These are phyloP conservation scores for Diaperis boleti DNA, from an alignment of 2,888 invertebrate genomes.

Conservation along the genomic window DNA sequence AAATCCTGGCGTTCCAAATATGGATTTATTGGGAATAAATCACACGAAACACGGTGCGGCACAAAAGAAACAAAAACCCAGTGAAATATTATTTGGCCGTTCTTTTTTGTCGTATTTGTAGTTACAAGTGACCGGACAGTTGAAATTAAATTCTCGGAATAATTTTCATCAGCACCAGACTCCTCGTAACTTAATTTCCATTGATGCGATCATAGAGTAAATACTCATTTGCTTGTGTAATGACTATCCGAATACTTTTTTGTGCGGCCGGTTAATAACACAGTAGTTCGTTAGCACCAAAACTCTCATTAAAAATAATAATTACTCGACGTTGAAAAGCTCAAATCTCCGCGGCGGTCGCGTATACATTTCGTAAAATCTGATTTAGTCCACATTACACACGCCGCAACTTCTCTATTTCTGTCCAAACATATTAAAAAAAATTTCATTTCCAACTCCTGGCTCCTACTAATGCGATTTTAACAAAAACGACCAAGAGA, in stretches of 20 bases:
- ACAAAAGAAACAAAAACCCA: no score
- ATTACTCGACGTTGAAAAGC: constrained; percentile 19
- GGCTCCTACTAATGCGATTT: constrained; percentile 9
- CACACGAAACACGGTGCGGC: background rate
- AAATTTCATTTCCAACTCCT: constrained; percentile 4
- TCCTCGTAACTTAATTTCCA: no score
- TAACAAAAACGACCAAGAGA: constrained; percentile 4
- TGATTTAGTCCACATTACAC: constrained; percentile 1
- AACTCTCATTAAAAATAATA: constrained; percentile 18
- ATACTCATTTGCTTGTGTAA: no score
- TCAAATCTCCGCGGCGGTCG: no score
- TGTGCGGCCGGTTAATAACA: background rate
- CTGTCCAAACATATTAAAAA: background rate
- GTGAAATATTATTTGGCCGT: no score
- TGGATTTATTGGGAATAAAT: background rate
- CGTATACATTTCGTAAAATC: constrained; percentile 5
- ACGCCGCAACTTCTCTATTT: background rate
- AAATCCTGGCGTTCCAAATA: background rate
- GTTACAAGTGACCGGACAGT: no score
- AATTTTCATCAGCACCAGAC: no score
- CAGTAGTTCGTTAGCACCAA: constrained; percentile 7
- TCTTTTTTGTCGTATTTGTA: no score
- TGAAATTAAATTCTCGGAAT: no score
- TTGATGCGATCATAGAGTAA: no score
- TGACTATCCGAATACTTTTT: no score